Conservation (phyloP, 2,113 vertebrate genomes). For the Phaethornis superciliosus region DNA sequence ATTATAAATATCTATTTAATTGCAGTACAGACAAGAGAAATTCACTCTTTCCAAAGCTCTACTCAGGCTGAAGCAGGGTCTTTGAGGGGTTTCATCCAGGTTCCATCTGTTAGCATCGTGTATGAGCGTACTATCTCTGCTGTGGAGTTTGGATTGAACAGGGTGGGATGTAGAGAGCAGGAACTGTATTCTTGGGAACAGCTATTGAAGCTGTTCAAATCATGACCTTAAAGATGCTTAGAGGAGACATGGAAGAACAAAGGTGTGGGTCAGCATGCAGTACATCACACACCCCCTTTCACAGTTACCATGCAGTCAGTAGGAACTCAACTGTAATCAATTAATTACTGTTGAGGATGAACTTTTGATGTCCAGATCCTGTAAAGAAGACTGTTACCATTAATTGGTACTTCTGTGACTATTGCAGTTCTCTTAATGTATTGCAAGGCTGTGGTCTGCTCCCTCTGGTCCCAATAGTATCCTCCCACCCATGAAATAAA, state of each 20-base stretch:
- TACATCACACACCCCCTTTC: background rate
- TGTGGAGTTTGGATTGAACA: background rate
- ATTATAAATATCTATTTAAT: background rate
- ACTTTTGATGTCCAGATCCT: background rate
- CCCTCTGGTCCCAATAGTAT: background rate
- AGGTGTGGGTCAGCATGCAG: background rate
- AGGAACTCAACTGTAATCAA: background rate
- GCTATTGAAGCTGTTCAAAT: background rate
- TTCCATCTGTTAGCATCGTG: background rate
- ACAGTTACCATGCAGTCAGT: background rate
- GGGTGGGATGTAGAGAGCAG: background rate
- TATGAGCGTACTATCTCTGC: background rate
- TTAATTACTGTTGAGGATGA: background rate
- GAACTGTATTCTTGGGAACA: background rate
- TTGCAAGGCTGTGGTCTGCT: background rate
- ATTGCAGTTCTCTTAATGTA: background rate
- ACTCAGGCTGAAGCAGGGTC: background rate
- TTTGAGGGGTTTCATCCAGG: background rate
- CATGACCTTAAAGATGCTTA: background rate
- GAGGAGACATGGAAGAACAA: background rate
- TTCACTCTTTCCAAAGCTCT: background rate
- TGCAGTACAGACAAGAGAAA: background rate
- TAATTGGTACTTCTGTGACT: background rate
- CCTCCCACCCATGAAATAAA: background rate
- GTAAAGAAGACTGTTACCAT: background rate